A percentile compares a stretch with the other conserved stretches of the same genome.
These are phyloP conservation scores for Crenuchus spilurus DNA, from an alignment of 2,797 vertebrate genomes.

Conservation along the genomic window DNA sequence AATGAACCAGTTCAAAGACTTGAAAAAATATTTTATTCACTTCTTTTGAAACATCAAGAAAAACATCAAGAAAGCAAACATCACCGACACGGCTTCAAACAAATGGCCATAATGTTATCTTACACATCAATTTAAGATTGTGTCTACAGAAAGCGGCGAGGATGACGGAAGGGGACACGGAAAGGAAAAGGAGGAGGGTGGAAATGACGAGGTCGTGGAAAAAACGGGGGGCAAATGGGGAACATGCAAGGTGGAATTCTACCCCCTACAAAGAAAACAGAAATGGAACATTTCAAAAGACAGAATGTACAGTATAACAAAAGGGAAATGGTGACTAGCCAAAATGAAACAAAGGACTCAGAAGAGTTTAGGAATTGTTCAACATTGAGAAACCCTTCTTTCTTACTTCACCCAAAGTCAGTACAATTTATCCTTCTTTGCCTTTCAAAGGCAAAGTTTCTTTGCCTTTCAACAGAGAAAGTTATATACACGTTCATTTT, in stretches of 20 bases:
- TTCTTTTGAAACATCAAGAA: neutral
- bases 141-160: neutral
- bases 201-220: constrained; percentile 66
- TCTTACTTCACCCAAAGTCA: neutral
- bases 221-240: neutral
- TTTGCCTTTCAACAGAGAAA: neutral
- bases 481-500: neutral
- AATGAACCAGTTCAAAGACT: constrained; percentile 1
- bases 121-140: neutral
- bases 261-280: constrained; percentile 16
- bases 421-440: neutral
- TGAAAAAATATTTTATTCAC: constrained; percentile 17
- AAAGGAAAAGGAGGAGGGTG: neutral
- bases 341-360: neutral
- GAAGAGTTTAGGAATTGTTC: neutral
- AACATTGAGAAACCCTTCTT: neutral
- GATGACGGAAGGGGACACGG: neutral
- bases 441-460: neutral
- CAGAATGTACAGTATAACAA: neutral
- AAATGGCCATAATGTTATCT: neutral
- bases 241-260: constrained; percentile 14
- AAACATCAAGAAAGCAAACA: neutral
- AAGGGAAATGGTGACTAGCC: neutral
- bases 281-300: constrained; percentile 3
- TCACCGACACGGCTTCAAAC: neutral